Percentiles rank a stretch among this genome's conserved stretches.
These are phyloP conservation scores for Hemitrygon akajei DNA, from an alignment of 2,797 vertebrate genomes.

Conservation along the genomic window DNA sequence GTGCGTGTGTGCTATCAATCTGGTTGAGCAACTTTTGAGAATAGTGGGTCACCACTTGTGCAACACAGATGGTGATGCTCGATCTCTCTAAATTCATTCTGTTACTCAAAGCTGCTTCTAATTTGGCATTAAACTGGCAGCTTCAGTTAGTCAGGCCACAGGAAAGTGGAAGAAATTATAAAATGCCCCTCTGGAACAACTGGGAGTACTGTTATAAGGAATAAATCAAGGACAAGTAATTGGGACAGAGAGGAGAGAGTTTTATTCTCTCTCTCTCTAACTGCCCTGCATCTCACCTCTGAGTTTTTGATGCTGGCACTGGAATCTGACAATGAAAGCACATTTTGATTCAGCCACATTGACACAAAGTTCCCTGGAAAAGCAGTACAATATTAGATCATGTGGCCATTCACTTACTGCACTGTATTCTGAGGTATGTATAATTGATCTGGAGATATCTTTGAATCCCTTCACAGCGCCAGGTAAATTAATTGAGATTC, in stretches of 20 bases:
- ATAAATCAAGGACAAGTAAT: background rate
- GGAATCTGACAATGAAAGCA: background rate
- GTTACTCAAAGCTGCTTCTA: background rate
- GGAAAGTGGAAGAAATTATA: background rate
- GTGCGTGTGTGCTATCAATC: constrained; percentile 53
- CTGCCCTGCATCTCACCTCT: background rate
- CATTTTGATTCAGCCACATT: background rate
- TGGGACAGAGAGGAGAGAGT: background rate
- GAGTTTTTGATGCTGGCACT: background rate
- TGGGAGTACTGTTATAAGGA: background rate
- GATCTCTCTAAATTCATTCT: constrained; percentile 20
- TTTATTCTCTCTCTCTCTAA: background rate
- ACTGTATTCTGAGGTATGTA: no score
- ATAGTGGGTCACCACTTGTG: constrained; percentile 49
- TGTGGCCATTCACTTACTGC: no score
- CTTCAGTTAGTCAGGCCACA: background rate
- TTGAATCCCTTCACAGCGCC: no score
- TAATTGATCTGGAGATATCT: no score
- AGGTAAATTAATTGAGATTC: no score
- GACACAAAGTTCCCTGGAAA: background rate
- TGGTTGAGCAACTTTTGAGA: constrained; percentile 40
- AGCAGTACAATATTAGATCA: no score
- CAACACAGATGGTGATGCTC: constrained; percentile 47
- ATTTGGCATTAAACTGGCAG: constrained; percentile 22
- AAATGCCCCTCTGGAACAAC: background rate